phyloP scores from a whole-genome alignment of 2,888 invertebrate species.

The Pseudolycoriella hygida region DNA sequence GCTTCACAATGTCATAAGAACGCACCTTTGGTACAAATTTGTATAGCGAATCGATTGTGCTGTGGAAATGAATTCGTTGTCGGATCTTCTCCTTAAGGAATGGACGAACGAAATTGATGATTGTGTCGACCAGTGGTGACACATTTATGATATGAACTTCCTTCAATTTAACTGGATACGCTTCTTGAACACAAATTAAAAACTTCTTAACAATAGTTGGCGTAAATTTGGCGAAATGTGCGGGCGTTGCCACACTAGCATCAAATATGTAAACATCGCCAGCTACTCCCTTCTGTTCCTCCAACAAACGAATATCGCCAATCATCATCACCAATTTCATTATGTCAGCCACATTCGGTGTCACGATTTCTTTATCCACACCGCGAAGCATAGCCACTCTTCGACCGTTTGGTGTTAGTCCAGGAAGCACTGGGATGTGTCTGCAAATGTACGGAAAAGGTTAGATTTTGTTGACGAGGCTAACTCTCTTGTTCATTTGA shows the following conservation, averaged over 20 bases:
- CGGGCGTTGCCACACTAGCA: conserved; percentile 57
- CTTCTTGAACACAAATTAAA: conserved; percentile 71
- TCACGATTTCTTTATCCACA: conserved; percentile 47
- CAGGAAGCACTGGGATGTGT: conserved; percentile 63
- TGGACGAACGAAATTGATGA: conserved; percentile 69
- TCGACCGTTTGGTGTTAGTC: conserved; percentile 61
- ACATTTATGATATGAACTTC: conserved; percentile 75
- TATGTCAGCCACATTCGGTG: conserved; percentile 54
- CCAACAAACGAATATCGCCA: conserved; percentile 60
- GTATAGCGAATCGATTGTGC: conserved; percentile 53
- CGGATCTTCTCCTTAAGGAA: conserved; percentile 77
- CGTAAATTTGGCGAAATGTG: conserved; percentile 70
- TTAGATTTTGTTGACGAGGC: conserved; percentile 1
- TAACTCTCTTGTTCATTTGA: background rate
- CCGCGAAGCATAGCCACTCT: conserved; percentile 60
- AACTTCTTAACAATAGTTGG: conserved; percentile 70
- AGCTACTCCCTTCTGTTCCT: conserved; percentile 63
- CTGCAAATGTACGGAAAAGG: conserved; percentile 32
- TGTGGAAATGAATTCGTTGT: conserved; percentile 65
- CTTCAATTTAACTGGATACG: conserved; percentile 74
- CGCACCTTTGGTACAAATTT: conserved; percentile 45
- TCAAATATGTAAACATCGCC: conserved; percentile 71
- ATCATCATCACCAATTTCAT: conserved; percentile 74
- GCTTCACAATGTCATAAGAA: no score
- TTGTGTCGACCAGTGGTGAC: conserved; percentile 67